These are phyloP conservation scores for Origma solitaria DNA, from an alignment of 2,113 vertebrate species.

Conservation along the genomic window DNA sequence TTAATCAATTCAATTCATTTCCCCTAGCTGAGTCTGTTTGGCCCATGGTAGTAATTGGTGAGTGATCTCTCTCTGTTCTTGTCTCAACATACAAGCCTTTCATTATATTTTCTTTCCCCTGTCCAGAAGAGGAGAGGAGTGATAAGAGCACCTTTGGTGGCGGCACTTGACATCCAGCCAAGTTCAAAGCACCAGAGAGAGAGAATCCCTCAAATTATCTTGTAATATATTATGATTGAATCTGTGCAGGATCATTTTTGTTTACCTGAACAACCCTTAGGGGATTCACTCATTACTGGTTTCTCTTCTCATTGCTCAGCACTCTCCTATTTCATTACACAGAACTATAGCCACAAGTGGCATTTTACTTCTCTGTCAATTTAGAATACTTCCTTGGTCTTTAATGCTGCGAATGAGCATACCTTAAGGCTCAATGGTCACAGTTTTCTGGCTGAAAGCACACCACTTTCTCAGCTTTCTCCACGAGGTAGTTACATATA, in stretches of 20 bases:
- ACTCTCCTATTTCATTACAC: not conserved
- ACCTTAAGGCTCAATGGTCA: not conserved
- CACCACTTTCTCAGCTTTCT: not conserved
- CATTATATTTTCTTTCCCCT: not conserved
- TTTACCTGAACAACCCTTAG: not conserved
- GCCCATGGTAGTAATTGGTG: not conserved
- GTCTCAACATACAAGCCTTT: not conserved
- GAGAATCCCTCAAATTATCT: not conserved
- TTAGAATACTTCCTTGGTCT: not conserved
- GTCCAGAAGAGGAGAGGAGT: not conserved
- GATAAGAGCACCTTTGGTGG: not conserved
- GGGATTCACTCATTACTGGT: not conserved
- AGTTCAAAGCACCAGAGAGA: not conserved
- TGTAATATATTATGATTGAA: not conserved
- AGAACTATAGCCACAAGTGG: not conserved
- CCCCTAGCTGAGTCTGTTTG: not conserved
- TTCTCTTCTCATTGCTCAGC: not conserved
- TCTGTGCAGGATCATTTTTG: not conserved
- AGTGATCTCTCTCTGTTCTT: not conserved
- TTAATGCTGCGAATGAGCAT: not conserved
- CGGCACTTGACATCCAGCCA: not conserved
- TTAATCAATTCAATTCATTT: not conserved
- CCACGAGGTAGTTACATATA: not conserved
- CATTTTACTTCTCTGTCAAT: not conserved
- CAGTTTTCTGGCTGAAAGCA: not conserved